Evolutionary conservation across 2,888 invertebrate species (phyloP), one percentile per base, ranked within the genome.

Genomic region (Drosophila greeni): DNA sequence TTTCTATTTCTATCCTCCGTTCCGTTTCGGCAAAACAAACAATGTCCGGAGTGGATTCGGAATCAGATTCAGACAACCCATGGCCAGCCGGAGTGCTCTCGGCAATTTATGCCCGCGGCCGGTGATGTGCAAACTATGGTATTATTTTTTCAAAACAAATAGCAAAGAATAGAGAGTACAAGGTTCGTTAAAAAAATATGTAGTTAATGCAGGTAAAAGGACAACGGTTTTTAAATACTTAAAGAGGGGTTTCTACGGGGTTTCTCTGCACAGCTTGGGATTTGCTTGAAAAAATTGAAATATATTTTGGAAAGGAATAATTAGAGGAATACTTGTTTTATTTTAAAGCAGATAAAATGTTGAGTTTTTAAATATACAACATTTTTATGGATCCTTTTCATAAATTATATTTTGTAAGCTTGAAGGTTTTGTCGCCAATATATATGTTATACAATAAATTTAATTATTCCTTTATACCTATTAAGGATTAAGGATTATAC

Each of bases 51-150:
- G 16, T 31, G 51, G 31, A 48, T 39, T 49, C 14, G 29, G 45
- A 31, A 31, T 31, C 45, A 14, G 29, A 33, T 14, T 20, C 48
- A 60, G 61, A 60, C 70, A 26, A 47, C 73, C 73, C 78, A 55
- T 58, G 55, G 66, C 20, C 34, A 43, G 59, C 54, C 48, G 48
- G 58, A 70, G 61, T 58, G 54, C 57, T 59, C 18, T 59, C 18
- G 42, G 55, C 48, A 67, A 62, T 74, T 75, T 70, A 74, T 75
- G 66, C 58, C 61, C 51, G 55, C 20, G 31, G 49, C 20, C 20
- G 36, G 31, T 39, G 43, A 42, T 51, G 36, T 20, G 18, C 39
- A 33, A 29, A 9, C 39, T 20, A 11, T 43, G 26, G 31, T 39
- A 14, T 48, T 48, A 20, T 18, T 48, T 48, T 31, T 48, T 48